phyloP scores from a whole-genome alignment of 2,113 vertebrate genomes.

The Calidris pygmaea region DNA sequence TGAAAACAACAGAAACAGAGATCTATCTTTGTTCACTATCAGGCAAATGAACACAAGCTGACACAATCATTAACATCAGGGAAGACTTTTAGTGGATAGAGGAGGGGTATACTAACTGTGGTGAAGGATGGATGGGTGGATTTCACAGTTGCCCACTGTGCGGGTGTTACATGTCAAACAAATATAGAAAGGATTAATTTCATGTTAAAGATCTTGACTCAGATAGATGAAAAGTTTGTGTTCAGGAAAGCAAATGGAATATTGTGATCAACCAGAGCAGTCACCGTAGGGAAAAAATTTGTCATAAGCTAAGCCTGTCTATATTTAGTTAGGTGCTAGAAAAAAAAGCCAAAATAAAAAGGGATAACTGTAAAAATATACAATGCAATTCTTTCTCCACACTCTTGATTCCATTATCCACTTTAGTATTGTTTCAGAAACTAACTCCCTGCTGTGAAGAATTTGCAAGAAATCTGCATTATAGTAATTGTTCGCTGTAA shows the following conservation, averaged over 20 bases:
- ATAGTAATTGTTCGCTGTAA: neutral
- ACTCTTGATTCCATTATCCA: neutral
- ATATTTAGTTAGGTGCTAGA: neutral
- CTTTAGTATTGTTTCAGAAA: neutral
- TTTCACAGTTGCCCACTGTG: neutral
- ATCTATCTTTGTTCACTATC: neutral
- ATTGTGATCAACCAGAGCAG: neutral
- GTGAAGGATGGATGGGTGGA: neutral
- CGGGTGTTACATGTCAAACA: neutral
- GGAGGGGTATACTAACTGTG: accelerated
- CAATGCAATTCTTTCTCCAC: neutral
- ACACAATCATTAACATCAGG: neutral
- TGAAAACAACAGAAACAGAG: neutral
- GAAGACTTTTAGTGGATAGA: neutral
- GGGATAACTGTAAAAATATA: neutral
- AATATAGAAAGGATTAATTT: neutral
- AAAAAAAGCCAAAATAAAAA: neutral
- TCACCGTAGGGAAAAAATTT: neutral
- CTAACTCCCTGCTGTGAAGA: neutral
- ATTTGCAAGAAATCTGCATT: neutral
- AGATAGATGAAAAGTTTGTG: neutral
- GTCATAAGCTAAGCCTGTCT: neutral
- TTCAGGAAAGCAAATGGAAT: neutral
- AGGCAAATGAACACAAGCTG: neutral
- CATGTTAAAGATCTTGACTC: neutral